Base-by-base conservation (phyloP, 2,797 vertebrate species). In the Sebastes hubbsi region DNA sequence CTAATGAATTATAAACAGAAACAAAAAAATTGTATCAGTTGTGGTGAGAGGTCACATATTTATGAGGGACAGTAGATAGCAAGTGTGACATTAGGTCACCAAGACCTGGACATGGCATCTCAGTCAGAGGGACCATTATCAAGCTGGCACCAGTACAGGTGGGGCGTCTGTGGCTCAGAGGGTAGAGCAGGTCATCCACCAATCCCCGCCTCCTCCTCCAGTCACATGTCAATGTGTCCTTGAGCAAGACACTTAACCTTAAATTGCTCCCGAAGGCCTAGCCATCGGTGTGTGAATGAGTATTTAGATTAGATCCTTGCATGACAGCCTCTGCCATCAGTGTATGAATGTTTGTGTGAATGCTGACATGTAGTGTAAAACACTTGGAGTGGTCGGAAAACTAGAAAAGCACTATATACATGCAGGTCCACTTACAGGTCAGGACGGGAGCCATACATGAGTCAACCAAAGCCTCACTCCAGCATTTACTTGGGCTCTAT, bases 51-150 rank as follows among this genome's bases (percentile, higher is more conserved):
- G 16, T 52, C 11, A 34, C 46, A 71, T 79, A 62, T 71, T 55
- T 72, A 36, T 30, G 49, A 81, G 27, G 46, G 29, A 54, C 67
- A 46, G 63, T 8, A 55, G 65, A 78, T 49, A 9, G 14, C 13
- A 68, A 49, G 49, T 63, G 56, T 85, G 82, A 81, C 70, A 85
- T 85, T 77, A 80, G 73, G 67, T 36, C 83, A 78, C 65, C 36
- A 27, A 72, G 74, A 85, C 83, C 79, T 75, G 71, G 18, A 66
- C 71, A 46, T 71, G 58, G 42, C 32, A 71, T 83, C 34, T 32
- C 25, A 62, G 71, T 84, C 67, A 73, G 10, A 63, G 25, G 10
- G 16, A 27, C 49, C 62, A 70, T 80, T 80, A 80, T 66, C 42
- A 54, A 65, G 20, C 61, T 84, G 77, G 77, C 83, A 80, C 56